Evolutionary conservation across 1,140 invertebrate genomes (phyloP), one percentile per base, ranked within the genome.

Genomic region (Carcinoscorpius rotundicauda): DNA sequence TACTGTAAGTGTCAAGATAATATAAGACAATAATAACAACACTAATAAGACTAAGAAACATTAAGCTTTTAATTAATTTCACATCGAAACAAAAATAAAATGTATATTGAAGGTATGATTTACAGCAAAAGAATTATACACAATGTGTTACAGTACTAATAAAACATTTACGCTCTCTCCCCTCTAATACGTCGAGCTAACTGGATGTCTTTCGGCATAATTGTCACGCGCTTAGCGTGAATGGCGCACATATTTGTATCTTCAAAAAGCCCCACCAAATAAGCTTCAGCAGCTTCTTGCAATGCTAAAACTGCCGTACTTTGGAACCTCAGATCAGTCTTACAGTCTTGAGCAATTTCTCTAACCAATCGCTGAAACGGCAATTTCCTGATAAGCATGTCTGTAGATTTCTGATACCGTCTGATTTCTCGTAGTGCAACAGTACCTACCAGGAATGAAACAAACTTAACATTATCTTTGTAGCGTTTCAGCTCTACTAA

Each of bases 341-440:
- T 86, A 73, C 79, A 78, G 76, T 89, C 87, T 68, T 89, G 87
- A 4, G 87, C 86, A 66, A 91, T 90, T 82, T 91, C 87, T 55
- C 76, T 69, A 11, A 77, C 77, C 8, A 77, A 67, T 58, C 76
- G 71, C 66, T 76, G 72, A 72, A 78, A 78, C 51, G 77, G 77
- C 65, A 77, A 59, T 67, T 79, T 78, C 62, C 75, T 66, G 66
- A 78, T 79, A 10, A 91, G 74, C 75, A 86, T 80, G 70, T 91
- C 4, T 51, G 89, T 92, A 3, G 86, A 81, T 71, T 82, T 82
- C 72, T 81, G 82, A 72, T 81, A 82, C 73, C 79, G 78, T 74
- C 80, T 82, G 73, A 84, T 87, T 78, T 78, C 76, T 66, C 76
- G 73, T 60, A 79, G 75, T 65, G 77, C 77, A 4, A 78, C 76